phyloP scores from a whole-genome alignment of 2,113 vertebrate genomes.

The Dolichallabes microphthalmus region DNA sequence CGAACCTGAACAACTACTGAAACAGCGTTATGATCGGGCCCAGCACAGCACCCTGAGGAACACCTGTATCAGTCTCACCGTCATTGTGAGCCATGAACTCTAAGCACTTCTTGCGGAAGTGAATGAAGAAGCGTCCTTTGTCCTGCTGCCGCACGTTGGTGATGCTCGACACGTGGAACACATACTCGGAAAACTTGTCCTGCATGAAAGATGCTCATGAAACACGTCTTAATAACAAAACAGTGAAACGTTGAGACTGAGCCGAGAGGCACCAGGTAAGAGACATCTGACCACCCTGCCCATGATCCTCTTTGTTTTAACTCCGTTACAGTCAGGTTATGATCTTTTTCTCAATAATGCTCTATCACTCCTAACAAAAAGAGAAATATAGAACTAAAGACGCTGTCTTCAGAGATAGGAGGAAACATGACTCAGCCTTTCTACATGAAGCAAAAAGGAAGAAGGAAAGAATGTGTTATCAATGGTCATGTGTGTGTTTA shows the following conservation, averaged over 20 bases:
- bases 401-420: neutral
- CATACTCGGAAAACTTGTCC: slow-evolving; percentile 73
- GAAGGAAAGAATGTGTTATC: neutral
- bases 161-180: slow-evolving; percentile 73
- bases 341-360: neutral
- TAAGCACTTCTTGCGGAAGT: slow-evolving; percentile 73
- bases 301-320: neutral
- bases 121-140: slow-evolving; percentile 65
- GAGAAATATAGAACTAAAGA: neutral
- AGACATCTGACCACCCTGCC: neutral
- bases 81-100: slow-evolving; percentile 75
- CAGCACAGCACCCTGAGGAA: neutral
- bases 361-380: neutral
- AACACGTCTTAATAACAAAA: neutral
- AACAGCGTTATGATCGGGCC: neutral
- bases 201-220: slow-evolving; percentile 33
- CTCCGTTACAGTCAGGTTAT: neutral
- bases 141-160: slow-evolving; percentile 66
- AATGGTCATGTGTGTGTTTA: neutral
- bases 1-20: neutral
- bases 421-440: neutral
- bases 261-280: neutral
- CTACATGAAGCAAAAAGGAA: neutral
- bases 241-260: neutral
- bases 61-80: slow-evolving; percentile 50